phyloP scores from a whole-genome alignment of 2,797 vertebrate genomes.

The Tokudaia muenninki region DNA sequence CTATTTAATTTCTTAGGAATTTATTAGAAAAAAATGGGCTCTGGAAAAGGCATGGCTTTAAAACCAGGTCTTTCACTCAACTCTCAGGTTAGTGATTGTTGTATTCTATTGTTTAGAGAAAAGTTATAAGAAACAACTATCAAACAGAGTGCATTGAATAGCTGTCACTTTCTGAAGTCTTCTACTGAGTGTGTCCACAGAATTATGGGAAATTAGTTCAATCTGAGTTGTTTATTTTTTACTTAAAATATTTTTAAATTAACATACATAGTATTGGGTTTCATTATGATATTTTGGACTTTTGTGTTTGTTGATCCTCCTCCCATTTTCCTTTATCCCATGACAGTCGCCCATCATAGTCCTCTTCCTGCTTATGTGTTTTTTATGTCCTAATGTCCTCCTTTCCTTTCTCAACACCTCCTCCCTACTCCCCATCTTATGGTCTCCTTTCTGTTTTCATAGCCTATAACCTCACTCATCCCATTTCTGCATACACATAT shows the following conservation, averaged over 20 bases:
- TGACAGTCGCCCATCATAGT: no score
- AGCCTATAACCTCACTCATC: neutral
- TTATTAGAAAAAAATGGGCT: neutral
- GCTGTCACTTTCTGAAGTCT: neutral
- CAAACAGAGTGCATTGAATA: neutral
- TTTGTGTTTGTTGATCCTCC: neutral
- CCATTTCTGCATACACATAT: neutral
- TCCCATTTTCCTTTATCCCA: neutral
- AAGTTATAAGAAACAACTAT: neutral
- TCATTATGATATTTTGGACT: neutral
- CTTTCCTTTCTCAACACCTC: neutral
- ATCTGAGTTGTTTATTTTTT: neutral
- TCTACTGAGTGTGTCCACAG: neutral
- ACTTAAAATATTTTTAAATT: neutral
- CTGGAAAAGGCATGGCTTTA: neutral
- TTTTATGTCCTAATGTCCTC: neutral
- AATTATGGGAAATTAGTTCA: neutral
- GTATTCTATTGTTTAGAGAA: neutral
- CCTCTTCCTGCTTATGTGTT: neutral
- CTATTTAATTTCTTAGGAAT: neutral
- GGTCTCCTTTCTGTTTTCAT: neutral
- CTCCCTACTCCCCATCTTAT: neutral
- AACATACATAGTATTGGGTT: neutral
- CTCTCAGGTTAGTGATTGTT: neutral
- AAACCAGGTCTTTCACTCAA: neutral